Base-by-base conservation (phyloP, 2,888 invertebrate species). In the Dicyrtoma fusca region DNA sequence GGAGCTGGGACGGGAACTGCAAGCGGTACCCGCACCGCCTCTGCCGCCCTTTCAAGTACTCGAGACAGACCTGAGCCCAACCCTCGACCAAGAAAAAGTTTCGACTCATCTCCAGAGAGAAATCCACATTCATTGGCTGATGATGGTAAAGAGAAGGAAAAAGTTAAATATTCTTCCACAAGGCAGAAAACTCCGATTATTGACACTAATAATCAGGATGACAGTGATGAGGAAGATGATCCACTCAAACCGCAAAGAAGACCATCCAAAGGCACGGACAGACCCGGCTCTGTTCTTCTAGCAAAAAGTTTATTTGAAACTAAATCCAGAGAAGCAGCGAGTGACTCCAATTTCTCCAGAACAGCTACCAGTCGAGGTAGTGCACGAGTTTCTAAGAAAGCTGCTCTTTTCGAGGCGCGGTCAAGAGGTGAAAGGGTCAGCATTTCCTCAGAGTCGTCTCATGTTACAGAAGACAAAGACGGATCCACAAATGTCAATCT, bases 301-400 rank as follows among this genome's bases (percentile, higher is more conserved):
- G 90, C 91, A 0, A 90, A 90, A 83, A 88, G 88, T 51, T 82
- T 90, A 47, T 90, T 90, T 83, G 90, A 91, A 84, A 89, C 87
- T 75, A 88, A 88, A 75, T 86, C 87, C 11, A 71, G 73, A 25
- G 79, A 80, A 65, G 77, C 79, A 13, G 75, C 77, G 0, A 71
- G 66, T 17, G 76, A 78, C n/a, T 45, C 68, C n/a, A 51, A 73
- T 21, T 70, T 74, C 45, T 76, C 76, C 0, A 59, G 71, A 1
- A 74, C 71, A 14, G 73, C 75, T 26, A 19, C 21, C 1, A 1
- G 59, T 8, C 8, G 42, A 11, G 26, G 44, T 14, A 76, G 71
- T 42, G 51, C 74, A 2, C 73, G 72, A 21, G 80, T 80, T 1
- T 76, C 76, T n/a, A 74, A 69, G 53, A 80, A 79, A 51, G 75